phyloP scores from a whole-genome alignment of 1,140 invertebrate genomes.

The Drosophila mayri region DNA sequence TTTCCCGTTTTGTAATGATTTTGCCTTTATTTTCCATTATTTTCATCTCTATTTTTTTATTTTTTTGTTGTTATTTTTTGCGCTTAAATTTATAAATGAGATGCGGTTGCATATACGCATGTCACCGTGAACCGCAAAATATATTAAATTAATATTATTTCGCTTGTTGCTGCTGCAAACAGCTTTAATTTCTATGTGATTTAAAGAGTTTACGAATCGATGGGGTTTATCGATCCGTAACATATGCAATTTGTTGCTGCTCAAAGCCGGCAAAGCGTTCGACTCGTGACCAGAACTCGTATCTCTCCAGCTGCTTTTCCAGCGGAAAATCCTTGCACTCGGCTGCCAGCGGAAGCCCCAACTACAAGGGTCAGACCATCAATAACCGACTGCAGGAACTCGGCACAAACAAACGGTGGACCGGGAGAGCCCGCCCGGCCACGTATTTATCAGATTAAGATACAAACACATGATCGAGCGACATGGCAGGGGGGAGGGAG shows the following conservation, averaged over 20 bases:
- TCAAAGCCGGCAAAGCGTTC: slow-evolving; percentile 52
- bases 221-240: slow-evolving; percentile 55
- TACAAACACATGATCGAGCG: slow-evolving; percentile 72
- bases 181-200: slow-evolving; percentile 17
- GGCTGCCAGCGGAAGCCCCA: slow-evolving; percentile 53
- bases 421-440: slow-evolving; percentile 28
- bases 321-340: slow-evolving; percentile 70
- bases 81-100: slow-evolving; percentile 32
- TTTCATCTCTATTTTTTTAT: no score
- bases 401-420: slow-evolving; percentile 54
- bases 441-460: slow-evolving; percentile 81
- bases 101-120: slow-evolving; percentile 44
- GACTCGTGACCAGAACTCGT: slow-evolving; percentile 50
- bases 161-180: slow-evolving; percentile 19
- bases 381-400: slow-evolving; percentile 69
- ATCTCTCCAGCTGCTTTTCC: slow-evolving; percentile 32
- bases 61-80: neutral
- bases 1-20: slow-evolving; percentile 6
- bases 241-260: slow-evolving; percentile 66
- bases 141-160: slow-evolving; percentile 56
- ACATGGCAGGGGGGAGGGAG: neutral
- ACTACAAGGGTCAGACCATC: slow-evolving; percentile 56
- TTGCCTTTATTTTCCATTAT: slow-evolving; percentile 8
- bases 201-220: slow-evolving; percentile 52
- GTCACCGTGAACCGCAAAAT: slow-evolving; percentile 42